Percentiles rank a stretch among this genome's conserved stretches.
Evolutionary conservation across 2,888 invertebrate species (phyloP).

Genomic region (Galerucella nymphaeae): DNA sequence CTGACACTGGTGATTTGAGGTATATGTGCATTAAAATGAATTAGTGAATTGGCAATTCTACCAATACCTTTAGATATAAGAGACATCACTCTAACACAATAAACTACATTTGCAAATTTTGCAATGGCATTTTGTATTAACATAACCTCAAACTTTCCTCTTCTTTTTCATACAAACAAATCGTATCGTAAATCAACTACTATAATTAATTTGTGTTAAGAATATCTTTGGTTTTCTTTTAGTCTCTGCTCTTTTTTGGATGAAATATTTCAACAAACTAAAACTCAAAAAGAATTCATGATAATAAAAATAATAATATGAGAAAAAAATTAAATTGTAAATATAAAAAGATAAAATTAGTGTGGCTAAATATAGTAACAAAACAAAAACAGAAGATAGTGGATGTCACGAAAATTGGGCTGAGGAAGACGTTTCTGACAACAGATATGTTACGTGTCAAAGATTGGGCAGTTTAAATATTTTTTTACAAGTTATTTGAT

Average conservation of each 20-base stretch:
- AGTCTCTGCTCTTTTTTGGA: no score
- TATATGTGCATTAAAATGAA: constrained; percentile 44
- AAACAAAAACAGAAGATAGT: no score
- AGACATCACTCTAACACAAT: constrained; percentile 30
- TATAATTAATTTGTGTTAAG: background rate
- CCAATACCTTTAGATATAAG: constrained; percentile 22
- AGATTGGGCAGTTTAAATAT: constrained; percentile 26
- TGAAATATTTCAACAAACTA: background rate
- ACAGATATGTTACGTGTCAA: constrained; percentile 41
- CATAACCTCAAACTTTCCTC: constrained; percentile 11
- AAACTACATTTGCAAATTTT: no score
- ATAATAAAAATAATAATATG: no score
- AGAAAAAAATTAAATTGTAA: no score
- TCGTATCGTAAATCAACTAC: background rate
- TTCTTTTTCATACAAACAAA: background rate
- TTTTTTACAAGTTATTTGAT: constrained; percentile 46
- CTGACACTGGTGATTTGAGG: constrained; percentile 66
- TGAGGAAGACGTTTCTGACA: constrained; percentile 27
- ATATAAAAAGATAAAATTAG: no score
- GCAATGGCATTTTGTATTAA: background rate
- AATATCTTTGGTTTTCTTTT: background rate
- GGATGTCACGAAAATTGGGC: constrained; percentile 12
- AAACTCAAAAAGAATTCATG: background rate
- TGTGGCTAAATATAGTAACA: no score
- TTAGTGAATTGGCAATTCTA: constrained; percentile 17